Conservation (phyloP, 2,113 vertebrate species). For the Tichodroma muraria region DNA sequence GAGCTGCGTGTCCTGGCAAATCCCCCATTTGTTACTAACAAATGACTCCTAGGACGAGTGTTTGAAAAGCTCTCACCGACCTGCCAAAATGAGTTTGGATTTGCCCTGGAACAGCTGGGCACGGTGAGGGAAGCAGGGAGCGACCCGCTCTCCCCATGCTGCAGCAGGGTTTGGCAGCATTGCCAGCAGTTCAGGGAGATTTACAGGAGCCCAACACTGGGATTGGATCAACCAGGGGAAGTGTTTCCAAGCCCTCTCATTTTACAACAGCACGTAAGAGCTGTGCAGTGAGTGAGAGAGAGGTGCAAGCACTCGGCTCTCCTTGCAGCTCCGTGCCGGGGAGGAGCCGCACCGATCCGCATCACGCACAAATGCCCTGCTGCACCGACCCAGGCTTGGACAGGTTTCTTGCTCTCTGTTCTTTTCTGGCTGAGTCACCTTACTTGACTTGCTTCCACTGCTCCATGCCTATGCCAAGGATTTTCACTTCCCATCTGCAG, state of each 20-base stretch:
- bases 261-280: background rate
- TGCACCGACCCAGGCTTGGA: background rate
- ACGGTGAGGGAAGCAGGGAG: background rate
- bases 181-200: background rate
- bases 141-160: background rate
- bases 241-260: background rate
- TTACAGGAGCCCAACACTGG: background rate
- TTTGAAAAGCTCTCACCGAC: conserved; percentile 40
- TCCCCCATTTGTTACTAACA: conserved; percentile 50
- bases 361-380: rapidly evolving
- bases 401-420: background rate
- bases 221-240: background rate
- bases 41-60: conserved; percentile 33
- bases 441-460: conserved; percentile 18
- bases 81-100: conserved; percentile 42
- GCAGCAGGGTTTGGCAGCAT: background rate
- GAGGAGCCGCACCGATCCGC: rapidly evolving
- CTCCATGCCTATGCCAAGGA: background rate
- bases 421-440: background rate
- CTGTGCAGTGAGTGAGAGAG: background rate
- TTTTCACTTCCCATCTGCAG: conserved; percentile 44
- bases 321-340: rapidly evolving
- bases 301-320: background rate
- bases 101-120: conserved; percentile 49
- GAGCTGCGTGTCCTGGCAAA: conserved; percentile 48